Conservation (phyloP, 1,140 invertebrate species). For the Grapholita molesta region DNA sequence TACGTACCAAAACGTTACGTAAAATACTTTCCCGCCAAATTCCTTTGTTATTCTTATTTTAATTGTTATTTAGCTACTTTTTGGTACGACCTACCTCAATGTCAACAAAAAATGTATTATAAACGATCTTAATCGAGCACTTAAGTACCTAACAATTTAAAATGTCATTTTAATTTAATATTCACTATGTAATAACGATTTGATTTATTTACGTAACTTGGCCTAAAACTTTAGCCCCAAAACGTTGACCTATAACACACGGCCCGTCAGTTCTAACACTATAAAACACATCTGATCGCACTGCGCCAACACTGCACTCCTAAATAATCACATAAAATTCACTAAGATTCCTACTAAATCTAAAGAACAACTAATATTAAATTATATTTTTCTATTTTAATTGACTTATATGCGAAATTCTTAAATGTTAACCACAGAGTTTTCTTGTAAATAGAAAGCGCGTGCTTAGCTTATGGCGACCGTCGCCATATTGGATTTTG, state of each 20-base stretch:
- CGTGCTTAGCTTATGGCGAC: conserved; percentile 65
- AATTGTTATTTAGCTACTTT: background rate
- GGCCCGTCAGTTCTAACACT: conserved; percentile 29
- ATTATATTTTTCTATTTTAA: conserved; percentile 2
- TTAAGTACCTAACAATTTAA: background rate
- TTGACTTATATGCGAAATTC: conserved; percentile 17
- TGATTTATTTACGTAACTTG: conserved; percentile 20
- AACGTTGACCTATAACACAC: conserved; percentile 20
- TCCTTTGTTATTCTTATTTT: background rate
- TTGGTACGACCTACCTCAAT: background rate
- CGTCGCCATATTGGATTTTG: conserved; percentile 66
- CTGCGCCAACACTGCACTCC: conserved; percentile 40
- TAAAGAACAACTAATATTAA: background rate
- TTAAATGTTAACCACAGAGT: conserved; percentile 25
- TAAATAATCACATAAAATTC: conserved; percentile 16
- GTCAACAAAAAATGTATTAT: background rate
- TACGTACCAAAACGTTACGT: background rate
- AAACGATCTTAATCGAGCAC: background rate
- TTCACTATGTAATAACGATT: background rate
- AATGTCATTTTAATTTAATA: background rate
- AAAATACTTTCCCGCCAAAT: background rate
- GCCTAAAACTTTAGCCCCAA: conserved; percentile 17
- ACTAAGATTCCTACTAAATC: background rate
- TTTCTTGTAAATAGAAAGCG: conserved; percentile 55
- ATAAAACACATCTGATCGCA: conserved; percentile 56